phyloP scores from a whole-genome alignment of 2,888 invertebrate species.

The Mythimna loreyi region DNA sequence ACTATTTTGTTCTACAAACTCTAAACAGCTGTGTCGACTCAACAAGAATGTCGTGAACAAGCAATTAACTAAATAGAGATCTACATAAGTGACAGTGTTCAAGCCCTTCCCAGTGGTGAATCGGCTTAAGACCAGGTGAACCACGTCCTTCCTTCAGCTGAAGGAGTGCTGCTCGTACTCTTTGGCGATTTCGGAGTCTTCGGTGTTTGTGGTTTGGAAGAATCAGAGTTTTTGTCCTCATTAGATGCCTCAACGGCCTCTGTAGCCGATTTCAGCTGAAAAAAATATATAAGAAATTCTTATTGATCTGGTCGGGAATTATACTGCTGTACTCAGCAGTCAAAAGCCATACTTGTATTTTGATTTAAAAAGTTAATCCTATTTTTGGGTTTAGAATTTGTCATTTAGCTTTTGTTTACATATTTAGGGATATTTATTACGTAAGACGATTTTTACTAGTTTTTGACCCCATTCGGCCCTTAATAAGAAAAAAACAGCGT shows the following conservation, averaged over 20 bases:
- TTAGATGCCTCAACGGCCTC: slow-evolving; percentile 73
- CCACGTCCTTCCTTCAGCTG: slow-evolving; percentile 88
- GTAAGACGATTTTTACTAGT: too few species aligned
- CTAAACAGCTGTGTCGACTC: slow-evolving; percentile 1
- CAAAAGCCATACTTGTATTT: too few species aligned
- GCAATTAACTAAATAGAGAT: slow-evolving; percentile 43
- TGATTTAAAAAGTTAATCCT: neutral
- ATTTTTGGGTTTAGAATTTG: neutral
- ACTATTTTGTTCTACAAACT: slow-evolving; percentile 11
- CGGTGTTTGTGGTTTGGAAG: slow-evolving; percentile 78
- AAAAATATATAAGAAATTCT: slow-evolving; percentile 13
- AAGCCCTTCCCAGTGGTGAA: slow-evolving; percentile 46
- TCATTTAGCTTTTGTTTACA: too few species aligned
- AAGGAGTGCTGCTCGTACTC: slow-evolving; percentile 77
- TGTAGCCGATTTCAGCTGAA: slow-evolving; percentile 81
- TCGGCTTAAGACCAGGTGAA: slow-evolving; percentile 89
- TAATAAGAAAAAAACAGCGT: too few species aligned
- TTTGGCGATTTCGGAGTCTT: slow-evolving; percentile 77
- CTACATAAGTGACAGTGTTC: slow-evolving; percentile 27
- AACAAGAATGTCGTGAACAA: slow-evolving; percentile 26
- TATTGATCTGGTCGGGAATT: neutral
- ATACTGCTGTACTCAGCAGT: neutral
- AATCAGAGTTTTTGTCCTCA: slow-evolving; percentile 73
- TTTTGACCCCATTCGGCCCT: too few species aligned
- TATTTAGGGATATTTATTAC: too few species aligned